Evolutionary conservation across 2,797 vertebrate species (phyloP).

Genomic region (Merluccius polli): DNA sequence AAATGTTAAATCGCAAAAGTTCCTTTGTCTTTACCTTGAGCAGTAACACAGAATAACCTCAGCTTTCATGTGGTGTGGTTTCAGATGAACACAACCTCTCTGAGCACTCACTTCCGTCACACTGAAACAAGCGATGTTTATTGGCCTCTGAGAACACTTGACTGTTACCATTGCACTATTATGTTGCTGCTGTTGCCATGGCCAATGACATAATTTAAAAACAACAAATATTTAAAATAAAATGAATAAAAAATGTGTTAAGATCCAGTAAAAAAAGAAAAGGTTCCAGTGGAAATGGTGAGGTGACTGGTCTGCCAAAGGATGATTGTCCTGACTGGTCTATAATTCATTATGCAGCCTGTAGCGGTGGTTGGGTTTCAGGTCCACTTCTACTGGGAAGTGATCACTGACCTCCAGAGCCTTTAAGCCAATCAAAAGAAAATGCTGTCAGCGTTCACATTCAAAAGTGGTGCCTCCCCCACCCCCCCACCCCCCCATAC

Average conservation of each 20-base stretch:
- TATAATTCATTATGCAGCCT: constrained; percentile 70
- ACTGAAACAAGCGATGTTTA: constrained; percentile 28
- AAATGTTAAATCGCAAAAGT: constrained; percentile 16
- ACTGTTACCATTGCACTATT: background rate
- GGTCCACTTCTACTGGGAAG: constrained; percentile 82
- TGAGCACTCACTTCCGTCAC: constrained; percentile 28
- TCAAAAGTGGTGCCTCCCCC: background rate
- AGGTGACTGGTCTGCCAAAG: background rate
- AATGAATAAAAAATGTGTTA: background rate
- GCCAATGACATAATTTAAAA: background rate
- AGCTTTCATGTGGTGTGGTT: constrained; percentile 62
- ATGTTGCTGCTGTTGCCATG: background rate
- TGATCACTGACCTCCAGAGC: constrained; percentile 82
- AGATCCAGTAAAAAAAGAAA: background rate
- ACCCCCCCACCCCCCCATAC: background rate
- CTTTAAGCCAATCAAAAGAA: constrained; percentile 48
- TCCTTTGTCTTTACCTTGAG: constrained; percentile 37
- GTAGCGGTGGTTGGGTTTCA: constrained; percentile 69
- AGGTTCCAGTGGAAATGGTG: constrained; percentile 24
- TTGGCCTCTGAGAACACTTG: constrained; percentile 6
- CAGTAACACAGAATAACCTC: constrained; percentile 40
- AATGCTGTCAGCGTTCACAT: background rate
- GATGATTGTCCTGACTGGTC: constrained; percentile 17
- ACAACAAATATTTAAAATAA: background rate
- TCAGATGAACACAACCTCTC: constrained; percentile 33